phyloP scores from a whole-genome alignment of 2,888 invertebrate genomes.

The Drosophila demipolita region DNA sequence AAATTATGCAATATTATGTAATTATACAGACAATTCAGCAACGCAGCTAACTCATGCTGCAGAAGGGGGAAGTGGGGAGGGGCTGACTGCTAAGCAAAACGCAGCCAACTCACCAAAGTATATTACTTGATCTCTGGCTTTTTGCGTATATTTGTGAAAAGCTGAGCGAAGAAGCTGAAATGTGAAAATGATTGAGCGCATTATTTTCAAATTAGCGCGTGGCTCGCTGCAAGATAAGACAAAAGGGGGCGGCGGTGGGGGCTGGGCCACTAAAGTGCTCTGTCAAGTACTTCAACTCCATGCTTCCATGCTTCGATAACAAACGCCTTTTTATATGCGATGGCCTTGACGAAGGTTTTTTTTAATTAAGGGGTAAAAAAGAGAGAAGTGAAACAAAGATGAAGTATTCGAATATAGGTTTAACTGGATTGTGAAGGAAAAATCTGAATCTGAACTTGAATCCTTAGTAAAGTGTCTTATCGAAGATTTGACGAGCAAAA shows the following conservation, averaged over 20 bases:
- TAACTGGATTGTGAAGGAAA: neutral
- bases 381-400: neutral
- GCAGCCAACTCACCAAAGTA: slow-evolving; percentile 29
- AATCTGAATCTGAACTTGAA: no score
- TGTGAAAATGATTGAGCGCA: slow-evolving; percentile 80
- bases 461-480: neutral
- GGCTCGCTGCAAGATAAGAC: slow-evolving; percentile 49
- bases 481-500: neutral
- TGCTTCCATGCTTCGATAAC: slow-evolving; percentile 51
- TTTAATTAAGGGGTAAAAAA: neutral
- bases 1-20: slow-evolving; percentile 81
- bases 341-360: slow-evolving; percentile 53
- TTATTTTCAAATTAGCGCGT: slow-evolving; percentile 83
- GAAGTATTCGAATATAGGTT: neutral
- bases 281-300: slow-evolving; percentile 33
- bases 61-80: neutral
- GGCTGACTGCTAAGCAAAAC: neutral
- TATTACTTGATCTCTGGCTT: slow-evolving; percentile 42
- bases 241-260: neutral
- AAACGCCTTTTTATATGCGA: slow-evolving; percentile 42
- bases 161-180: slow-evolving; percentile 51
- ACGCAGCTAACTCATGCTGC: slow-evolving; percentile 17
- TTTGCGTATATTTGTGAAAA: slow-evolving; percentile 40
- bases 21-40: slow-evolving; percentile 77
- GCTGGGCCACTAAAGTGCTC: slow-evolving; percentile 6